Evolutionary conservation across 2,888 invertebrate species (phyloP).

Genomic region (Pediacus dermestoides): DNA sequence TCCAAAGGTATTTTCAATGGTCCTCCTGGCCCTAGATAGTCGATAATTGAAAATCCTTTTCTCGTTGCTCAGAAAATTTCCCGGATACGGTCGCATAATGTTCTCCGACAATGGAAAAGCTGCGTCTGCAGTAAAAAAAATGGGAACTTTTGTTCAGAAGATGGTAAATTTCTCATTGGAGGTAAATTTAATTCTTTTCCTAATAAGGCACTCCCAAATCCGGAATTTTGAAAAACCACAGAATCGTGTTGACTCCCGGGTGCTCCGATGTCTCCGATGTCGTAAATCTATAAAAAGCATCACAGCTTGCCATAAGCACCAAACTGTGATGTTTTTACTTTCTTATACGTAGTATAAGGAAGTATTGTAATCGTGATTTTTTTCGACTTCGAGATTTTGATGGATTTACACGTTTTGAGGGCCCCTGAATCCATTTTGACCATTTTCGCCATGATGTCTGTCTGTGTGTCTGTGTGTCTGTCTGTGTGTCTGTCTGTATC

Average conservation of each 20-base stretch:
- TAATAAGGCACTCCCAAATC: conserved; percentile 9
- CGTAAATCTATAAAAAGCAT: conserved; percentile 17
- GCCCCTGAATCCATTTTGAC: too few relatives aligned
- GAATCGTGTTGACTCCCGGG: conserved; percentile 15
- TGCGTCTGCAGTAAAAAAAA: conserved; percentile 19
- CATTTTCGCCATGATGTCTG: too few relatives aligned
- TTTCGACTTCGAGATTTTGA: too few relatives aligned
- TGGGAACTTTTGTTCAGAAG: background rate
- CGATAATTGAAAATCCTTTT: conserved; percentile 1
- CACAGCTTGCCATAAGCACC: conserved; percentile 16
- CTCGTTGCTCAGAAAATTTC: conserved; percentile 8
- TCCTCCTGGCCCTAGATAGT: conserved; percentile 1
- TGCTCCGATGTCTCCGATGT: conserved; percentile 15
- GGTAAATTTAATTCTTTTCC: conserved; percentile 10
- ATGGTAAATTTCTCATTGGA: conserved; percentile 5
- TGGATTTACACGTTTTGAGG: too few relatives aligned
- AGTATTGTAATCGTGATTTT: too few relatives aligned
- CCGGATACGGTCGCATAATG: conserved; percentile 16
- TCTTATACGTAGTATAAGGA: too few relatives aligned
- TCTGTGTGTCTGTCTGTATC: too few relatives aligned
- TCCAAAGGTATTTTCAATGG: conserved; percentile 1
- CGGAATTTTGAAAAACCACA: conserved; percentile 12
- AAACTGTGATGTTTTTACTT: conserved; percentile 16
- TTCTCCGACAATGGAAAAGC: conserved; percentile 17
- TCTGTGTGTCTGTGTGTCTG: too few relatives aligned